Evolutionary conservation across 1,140 invertebrate species (phyloP).

Genomic region (Schmidtea mediterranea): DNA sequence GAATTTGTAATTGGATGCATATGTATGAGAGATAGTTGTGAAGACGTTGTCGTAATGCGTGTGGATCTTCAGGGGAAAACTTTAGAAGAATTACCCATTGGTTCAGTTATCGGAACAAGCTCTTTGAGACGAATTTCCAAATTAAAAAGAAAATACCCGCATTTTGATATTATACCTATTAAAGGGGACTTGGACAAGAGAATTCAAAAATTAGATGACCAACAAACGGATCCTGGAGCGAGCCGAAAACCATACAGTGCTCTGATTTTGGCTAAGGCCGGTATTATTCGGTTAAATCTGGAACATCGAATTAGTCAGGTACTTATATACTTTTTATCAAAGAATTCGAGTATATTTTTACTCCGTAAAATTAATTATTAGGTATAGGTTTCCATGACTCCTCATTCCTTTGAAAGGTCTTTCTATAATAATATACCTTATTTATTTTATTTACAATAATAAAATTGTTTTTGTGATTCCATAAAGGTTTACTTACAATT

Average conservation of each 20-base stretch:
- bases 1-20: constrained; percentile 70
- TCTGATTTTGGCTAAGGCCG: constrained; percentile 61
- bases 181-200: constrained; percentile 32
- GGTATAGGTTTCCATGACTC: too few species aligned
- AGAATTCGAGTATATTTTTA: too few species aligned
- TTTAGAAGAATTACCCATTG: constrained; percentile 34
- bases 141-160: constrained; percentile 45
- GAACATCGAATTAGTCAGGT: constrained; percentile 49
- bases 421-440: too few species aligned
- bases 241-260: constrained; percentile 37
- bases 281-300: constrained; percentile 62
- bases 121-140: constrained; percentile 65
- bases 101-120: constrained; percentile 52
- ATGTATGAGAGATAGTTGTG: constrained; percentile 54
- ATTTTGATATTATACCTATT: constrained; percentile 53
- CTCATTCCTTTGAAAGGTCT: too few species aligned
- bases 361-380: too few species aligned
- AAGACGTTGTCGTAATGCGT: constrained; percentile 59
- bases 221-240: constrained; percentile 17
- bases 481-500: too few species aligned
- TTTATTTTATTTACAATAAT: too few species aligned
- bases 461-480: too few species aligned
- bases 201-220: constrained; percentile 52
- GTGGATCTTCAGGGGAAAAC: constrained; percentile 27
- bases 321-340: constrained; percentile 16